Conservation (phyloP, 2,888 invertebrate species). For the Gymnoscelis rufifasciata region DNA sequence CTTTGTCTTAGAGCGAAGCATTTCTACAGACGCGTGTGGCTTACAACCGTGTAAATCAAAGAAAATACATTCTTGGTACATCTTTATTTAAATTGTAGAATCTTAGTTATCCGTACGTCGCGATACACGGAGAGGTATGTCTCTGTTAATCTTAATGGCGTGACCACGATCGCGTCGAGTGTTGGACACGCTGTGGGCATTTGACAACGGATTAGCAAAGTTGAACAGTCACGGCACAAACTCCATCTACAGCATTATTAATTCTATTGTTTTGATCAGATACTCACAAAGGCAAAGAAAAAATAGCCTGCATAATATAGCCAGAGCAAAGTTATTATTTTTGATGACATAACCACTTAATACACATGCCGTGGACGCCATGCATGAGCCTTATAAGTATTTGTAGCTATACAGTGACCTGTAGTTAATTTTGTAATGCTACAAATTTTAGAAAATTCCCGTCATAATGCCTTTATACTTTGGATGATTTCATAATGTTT, state of each 20-base stretch:
- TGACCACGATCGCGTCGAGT: conserved; percentile 11
- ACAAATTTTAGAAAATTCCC: no score
- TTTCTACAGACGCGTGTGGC: conserved; percentile 11
- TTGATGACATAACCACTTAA: no score
- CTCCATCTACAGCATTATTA: conserved; percentile 17
- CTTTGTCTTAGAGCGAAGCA: conserved; percentile 4
- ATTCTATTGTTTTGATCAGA: not conserved
- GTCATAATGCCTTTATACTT: no score
- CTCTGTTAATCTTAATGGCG: conserved; percentile 19
- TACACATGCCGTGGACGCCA: no score
- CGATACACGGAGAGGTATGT: conserved; percentile 18
- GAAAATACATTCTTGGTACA: conserved; percentile 24
- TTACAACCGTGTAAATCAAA: conserved; percentile 23
- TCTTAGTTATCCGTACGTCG: conserved; percentile 17
- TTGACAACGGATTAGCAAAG: conserved; percentile 26
- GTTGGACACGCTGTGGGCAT: conserved; percentile 11
- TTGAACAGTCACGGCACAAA: conserved; percentile 18
- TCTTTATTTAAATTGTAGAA: conserved; percentile 25
- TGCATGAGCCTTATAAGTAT: no score
- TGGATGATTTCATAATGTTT: no score
- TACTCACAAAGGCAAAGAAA: no score
- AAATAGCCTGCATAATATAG: no score
- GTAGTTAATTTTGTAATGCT: no score
- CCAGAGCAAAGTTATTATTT: no score
- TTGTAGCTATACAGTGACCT: no score